phyloP scores from a whole-genome alignment of 1,140 invertebrate genomes.

The Cydia pomonella region DNA sequence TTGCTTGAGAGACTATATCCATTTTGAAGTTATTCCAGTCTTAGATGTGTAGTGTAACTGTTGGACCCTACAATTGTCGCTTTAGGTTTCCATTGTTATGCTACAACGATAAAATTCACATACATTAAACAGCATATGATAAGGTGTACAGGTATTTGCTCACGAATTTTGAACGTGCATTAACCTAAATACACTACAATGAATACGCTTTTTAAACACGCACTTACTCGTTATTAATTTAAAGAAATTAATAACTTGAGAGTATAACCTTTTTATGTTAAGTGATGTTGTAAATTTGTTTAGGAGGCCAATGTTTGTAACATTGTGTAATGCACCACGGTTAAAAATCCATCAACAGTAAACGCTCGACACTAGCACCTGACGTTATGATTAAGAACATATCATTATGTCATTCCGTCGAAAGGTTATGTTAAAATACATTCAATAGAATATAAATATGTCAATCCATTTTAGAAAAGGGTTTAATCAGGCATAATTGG shows the following conservation, averaged over 20 bases:
- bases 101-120: slow-evolving; percentile 16
- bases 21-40: neutral
- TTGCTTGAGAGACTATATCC: too few species aligned
- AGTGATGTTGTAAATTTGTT: slow-evolving; percentile 17
- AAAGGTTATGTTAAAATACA: slow-evolving; percentile 1
- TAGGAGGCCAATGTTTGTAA: slow-evolving; percentile 16
- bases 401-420: slow-evolving; percentile 11
- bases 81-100: neutral
- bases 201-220: slow-evolving; percentile 6
- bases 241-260: slow-evolving; percentile 8
- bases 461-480: slow-evolving; percentile 17
- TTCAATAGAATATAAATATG: neutral
- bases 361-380: slow-evolving; percentile 1
- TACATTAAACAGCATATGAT: slow-evolving; percentile 9
- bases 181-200: slow-evolving; percentile 14
- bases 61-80: neutral
- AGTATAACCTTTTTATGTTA: slow-evolving; percentile 12
- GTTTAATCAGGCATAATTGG: slow-evolving; percentile 56
- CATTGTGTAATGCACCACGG: slow-evolving; percentile 10
- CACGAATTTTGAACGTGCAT: neutral
- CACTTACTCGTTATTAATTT: slow-evolving; percentile 6
- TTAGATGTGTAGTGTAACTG: neutral
- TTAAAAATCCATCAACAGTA: slow-evolving; percentile 12
- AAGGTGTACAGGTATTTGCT: neutral
- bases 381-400: slow-evolving; percentile 14